These are phyloP conservation scores for Biston betularia DNA, from an alignment of 2,888 invertebrate species.

Conservation along the genomic window DNA sequence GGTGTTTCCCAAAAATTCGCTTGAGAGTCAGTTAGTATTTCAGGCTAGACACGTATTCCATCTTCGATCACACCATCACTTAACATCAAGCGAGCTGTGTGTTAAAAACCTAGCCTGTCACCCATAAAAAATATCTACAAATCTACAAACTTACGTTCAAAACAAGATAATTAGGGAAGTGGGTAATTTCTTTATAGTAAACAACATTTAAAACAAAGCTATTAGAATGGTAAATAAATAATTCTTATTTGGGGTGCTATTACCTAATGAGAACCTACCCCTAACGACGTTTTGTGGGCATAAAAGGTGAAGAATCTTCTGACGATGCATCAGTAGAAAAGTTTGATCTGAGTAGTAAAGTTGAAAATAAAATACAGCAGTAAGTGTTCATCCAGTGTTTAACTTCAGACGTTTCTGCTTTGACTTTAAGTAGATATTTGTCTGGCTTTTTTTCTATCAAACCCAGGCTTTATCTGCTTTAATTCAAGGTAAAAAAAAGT, in stretches of 20 bases:
- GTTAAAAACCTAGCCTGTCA: no score
- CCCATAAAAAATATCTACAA: no score
- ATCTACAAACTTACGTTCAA: slow-evolving; percentile 2
- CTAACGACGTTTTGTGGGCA: background rate
- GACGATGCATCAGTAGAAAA: slow-evolving; percentile 6
- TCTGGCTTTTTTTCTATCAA: slow-evolving; percentile 44
- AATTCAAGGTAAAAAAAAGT: slow-evolving; percentile 25
- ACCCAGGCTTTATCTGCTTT: slow-evolving; percentile 41
- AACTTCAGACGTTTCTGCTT: slow-evolving; percentile 23
- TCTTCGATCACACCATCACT: no score
- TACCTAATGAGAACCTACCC: slow-evolving; percentile 6
- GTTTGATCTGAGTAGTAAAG: background rate
- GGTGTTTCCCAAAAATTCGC: no score
- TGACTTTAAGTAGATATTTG: slow-evolving; percentile 54
- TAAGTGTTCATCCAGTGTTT: background rate
- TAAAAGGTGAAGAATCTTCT: background rate
- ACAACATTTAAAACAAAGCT: slow-evolving; percentile 4
- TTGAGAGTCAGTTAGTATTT: no score
- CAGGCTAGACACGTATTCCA: no score
- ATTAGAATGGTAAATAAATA: background rate
- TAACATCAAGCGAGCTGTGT: no score
- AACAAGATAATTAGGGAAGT: slow-evolving; percentile 19
- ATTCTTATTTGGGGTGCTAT: background rate
- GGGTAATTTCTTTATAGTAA: background rate
- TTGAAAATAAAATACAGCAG: background rate